Evolutionary conservation across 2,113 vertebrate species (phyloP), one percentile per base, ranked within the genome.

Genomic region (Siniperca chuatsi): DNA sequence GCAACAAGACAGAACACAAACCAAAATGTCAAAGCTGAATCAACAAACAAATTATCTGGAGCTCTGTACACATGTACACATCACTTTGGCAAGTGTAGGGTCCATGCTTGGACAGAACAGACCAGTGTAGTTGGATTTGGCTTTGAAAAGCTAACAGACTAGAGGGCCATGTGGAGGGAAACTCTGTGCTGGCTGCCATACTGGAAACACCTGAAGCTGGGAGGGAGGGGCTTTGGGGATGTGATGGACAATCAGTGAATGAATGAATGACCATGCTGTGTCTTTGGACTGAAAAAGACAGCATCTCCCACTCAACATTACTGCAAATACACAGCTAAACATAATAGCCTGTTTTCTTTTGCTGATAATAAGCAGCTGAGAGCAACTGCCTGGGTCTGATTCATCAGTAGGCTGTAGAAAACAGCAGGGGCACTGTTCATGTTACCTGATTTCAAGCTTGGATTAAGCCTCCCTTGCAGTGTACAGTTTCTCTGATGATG

Each of bases 151-250:
- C 78, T 25, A 88, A 85, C 90, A 90, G 86, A 84, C 71, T 33
- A 60, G 23, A 61, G 74, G 35, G 81, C 82, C 92, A 88, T 91
- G 81, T 85, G 91, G 90, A 79, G 84, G 84, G 89, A 75, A 88
- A 81, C 86, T 87, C 79, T 67, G 83, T 84, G 80, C 79, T 85
- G 76, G 79, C 84, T 89, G 75, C 82, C 75, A 77, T 60, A 64
- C 67, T 79, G 62, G 79, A 88, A 91, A 78, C 85, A 92, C 87
- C 86, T 89, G 79, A 85, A 84, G 58, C 74, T 72, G 70, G 18
- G 75, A 50, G 50, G 57, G 69, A 78, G 69, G 50, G 11, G 72
- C 64, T 81, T 23, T 35, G 13, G 62, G 57, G 25, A 42, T 40
- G 60, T 35, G 68, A 83, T 64, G 72, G 82, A 71, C 60, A 48